Conservation (phyloP, 2,113 vertebrate genomes). For the Tauraco erythrolophus region DNA sequence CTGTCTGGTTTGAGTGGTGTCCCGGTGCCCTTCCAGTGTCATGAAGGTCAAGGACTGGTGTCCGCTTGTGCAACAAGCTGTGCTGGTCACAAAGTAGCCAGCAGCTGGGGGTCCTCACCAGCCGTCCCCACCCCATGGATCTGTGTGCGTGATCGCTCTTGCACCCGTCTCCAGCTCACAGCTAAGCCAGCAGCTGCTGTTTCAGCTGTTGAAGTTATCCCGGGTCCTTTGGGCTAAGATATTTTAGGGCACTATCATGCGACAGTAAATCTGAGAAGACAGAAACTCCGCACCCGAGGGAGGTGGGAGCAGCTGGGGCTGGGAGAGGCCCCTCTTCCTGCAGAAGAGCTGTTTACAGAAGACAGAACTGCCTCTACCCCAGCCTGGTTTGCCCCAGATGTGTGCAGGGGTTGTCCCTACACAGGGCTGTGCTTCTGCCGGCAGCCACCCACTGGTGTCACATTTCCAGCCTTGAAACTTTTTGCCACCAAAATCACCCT, state of each 20-base stretch:
- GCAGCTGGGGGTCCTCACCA: neutral
- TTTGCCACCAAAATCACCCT: neutral
- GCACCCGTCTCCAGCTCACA: neutral
- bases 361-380: neutral
- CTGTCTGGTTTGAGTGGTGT: neutral
- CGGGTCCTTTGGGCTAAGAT: neutral
- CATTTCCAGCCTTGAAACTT: neutral
- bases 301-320: neutral
- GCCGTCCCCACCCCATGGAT: neutral
- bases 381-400: neutral
- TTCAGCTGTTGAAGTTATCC: constrained; percentile 38
- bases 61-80: neutral
- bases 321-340: neutral
- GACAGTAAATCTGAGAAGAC: constrained; percentile 16
- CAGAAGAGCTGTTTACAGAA: neutral
- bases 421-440: neutral
- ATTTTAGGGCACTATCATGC: constrained; percentile 13
- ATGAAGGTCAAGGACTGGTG: neutral
- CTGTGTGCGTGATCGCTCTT: rapidly evolving
- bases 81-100: neutral
- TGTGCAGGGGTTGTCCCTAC: neutral
- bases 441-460: neutral
- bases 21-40: neutral
- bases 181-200: constrained; percentile 31
- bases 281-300: neutral